Evolutionary conservation across 2,113 vertebrate species (phyloP), one percentile per base, ranked within the genome.

Genomic region (Nothoprocta pentlandii): DNA sequence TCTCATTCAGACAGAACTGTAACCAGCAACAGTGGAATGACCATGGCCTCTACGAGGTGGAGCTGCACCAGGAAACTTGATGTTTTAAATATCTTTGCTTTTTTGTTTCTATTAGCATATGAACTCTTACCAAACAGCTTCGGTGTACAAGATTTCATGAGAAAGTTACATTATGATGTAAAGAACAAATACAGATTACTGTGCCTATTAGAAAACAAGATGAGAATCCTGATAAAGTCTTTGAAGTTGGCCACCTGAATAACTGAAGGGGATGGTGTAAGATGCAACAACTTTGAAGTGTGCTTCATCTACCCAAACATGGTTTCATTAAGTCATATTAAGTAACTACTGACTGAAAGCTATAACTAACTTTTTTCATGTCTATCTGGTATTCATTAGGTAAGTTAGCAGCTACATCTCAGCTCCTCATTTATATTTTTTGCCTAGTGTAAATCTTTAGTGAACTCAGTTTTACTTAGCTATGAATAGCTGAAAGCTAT

Each of bases 1-100:
- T 26, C 97, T 98, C 39, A 95, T 98, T 93, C 97, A 98, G 56
- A 97, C 96, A 34, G 98, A 98, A 80, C 53, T 98, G 41, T 98
- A 95, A 97, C 10, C 41, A 36, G 51, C 32, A 77, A 58, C 12
- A 54, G 51, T 73, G 58, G 85, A 76, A 83, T 58, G 26, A 71
- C 44, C 64, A 42, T 14, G 81, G 61, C 67, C 59, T 93, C 85
- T 22, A 28, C 1, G 4, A 92, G 66, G 69, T 94, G 69, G 93
- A 90, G 73, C 10, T 67, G 78, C 75, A 76, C 19, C 26, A 88
- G 74, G 79, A 90, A 83, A 80, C 36, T 7, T 28, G 42, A 76
- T 36, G 23, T 54, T 74, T 26, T 16, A 56, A 87, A 42, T 22
- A 42, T 63, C 49, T 62, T 89, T 67, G 23, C 10, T 6, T 78